A percentile compares a stretch with the other conserved stretches of the same genome.
These are phyloP conservation scores for Ellobium chinense DNA, from an alignment of 2,888 invertebrate genomes.

Conservation along the genomic window DNA sequence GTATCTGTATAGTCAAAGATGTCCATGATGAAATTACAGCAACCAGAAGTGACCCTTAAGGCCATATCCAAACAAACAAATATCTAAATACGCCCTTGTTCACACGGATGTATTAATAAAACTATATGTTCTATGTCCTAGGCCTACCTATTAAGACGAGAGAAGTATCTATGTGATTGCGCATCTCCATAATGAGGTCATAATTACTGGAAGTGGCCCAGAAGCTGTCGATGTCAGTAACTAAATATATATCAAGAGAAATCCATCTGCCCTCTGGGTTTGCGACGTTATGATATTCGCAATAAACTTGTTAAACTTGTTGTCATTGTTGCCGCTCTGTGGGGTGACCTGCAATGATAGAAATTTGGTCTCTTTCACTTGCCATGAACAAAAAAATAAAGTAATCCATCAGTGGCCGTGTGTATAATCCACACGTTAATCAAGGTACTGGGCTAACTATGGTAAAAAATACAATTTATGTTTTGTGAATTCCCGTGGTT, in stretches of 20 bases:
- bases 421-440: no score
- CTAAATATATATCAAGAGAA: slow-evolving; percentile 51
- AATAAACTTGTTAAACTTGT: no score
- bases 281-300: slow-evolving; percentile 47
- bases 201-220: slow-evolving; percentile 35
- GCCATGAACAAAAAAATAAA: background rate
- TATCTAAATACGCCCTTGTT: no score
- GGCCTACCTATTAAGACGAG: slow-evolving; percentile 49
- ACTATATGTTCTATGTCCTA: no score
- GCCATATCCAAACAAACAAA: no score
- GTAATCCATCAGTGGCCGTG: background rate
- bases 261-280: slow-evolving; percentile 49
- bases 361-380: background rate
- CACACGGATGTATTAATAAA: no score
- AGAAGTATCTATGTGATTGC: slow-evolving; percentile 48
- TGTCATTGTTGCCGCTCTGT: slow-evolving; percentile 45
- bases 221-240: slow-evolving; percentile 49
- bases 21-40: slow-evolving; percentile 44
- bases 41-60: no score
- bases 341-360: background rate
- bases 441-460: no score
- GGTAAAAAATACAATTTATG: no score
- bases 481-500: no score
- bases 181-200: slow-evolving; percentile 41
- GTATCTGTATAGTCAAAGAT: slow-evolving; percentile 44